A percentile compares a stretch with the other conserved stretches of the same genome.
phyloP scores from a whole-genome alignment of 92 coral and sea anemone species.

The Porites lobata region DNA sequence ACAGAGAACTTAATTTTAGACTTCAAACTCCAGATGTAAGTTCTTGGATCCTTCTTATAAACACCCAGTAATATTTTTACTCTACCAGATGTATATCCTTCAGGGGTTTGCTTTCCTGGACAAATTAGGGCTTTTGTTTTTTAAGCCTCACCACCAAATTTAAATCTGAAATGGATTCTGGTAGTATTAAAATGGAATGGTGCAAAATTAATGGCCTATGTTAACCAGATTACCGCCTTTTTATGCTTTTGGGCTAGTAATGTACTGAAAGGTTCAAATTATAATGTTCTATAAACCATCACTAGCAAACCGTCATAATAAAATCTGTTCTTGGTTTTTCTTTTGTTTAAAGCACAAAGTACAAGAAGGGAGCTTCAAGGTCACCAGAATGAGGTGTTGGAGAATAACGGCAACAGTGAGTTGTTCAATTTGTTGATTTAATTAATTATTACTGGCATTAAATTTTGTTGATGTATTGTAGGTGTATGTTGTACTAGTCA shows the following conservation, averaged over 20 bases:
- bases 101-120: too few relatives aligned
- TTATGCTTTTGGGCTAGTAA: too few relatives aligned
- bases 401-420: constrained; percentile 92
- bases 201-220: too few relatives aligned
- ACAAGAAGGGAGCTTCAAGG: constrained; percentile 96
- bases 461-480: background rate
- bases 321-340: background rate
- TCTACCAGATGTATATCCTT: too few relatives aligned
- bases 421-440: background rate
- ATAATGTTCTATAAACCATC: background rate
- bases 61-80: too few relatives aligned
- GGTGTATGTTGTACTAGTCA: too few relatives aligned
- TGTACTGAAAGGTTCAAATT: background rate
- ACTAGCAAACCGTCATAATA: too few relatives aligned
- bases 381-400: constrained; percentile 96
- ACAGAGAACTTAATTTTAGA: constrained; percentile 89
- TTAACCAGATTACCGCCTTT: too few relatives aligned
- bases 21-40: constrained; percentile 90
- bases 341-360: constrained; percentile 61
- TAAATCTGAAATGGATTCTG: too few relatives aligned
- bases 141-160: too few relatives aligned
- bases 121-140: too few relatives aligned
- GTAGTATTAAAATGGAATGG: too few relatives aligned
- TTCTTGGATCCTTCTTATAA: background rate
- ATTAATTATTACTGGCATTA: background rate